These are phyloP conservation scores for Bufo bufo DNA, from an alignment of 2,113 vertebrate species.

Conservation along the genomic window DNA sequence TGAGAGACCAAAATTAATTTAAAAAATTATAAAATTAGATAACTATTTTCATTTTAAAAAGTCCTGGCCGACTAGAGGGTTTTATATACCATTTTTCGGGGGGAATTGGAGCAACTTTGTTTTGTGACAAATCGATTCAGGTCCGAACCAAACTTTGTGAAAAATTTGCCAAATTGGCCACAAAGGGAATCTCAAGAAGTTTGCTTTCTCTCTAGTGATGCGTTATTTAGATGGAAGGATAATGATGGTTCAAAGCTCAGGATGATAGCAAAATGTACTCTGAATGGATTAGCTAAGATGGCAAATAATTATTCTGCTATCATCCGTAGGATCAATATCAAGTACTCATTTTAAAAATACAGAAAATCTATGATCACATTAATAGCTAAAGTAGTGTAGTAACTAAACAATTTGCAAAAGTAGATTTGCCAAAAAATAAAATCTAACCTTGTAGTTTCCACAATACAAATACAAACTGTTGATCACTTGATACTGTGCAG, in stretches of 20 bases:
- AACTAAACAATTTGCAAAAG: not conserved
- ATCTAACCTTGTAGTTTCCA: not conserved
- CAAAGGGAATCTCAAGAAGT: too few species aligned
- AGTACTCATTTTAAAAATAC: not conserved
- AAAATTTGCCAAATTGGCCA: too few species aligned
- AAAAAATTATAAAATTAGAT: too few species aligned
- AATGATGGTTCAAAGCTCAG: not conserved
- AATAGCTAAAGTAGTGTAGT: not conserved
- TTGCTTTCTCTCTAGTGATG: not conserved
- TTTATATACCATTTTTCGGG: too few species aligned
- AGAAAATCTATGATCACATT: not conserved
- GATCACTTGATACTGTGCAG: not conserved
- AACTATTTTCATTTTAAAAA: too few species aligned
- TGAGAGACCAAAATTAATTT: too few species aligned
- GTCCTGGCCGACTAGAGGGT: too few species aligned
- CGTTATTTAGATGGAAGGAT: not conserved
- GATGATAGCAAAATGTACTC: not conserved
- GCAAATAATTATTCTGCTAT: not conserved
- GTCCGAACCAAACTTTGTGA: too few species aligned
- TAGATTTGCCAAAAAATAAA: not conserved
- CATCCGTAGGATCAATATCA: not conserved
- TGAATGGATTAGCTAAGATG: not conserved
- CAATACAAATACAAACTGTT: not conserved
- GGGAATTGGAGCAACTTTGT: too few species aligned
- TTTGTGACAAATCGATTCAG: too few species aligned